Conservation (phyloP, 2,113 vertebrate species). For the Ardeotis arabs region DNA sequence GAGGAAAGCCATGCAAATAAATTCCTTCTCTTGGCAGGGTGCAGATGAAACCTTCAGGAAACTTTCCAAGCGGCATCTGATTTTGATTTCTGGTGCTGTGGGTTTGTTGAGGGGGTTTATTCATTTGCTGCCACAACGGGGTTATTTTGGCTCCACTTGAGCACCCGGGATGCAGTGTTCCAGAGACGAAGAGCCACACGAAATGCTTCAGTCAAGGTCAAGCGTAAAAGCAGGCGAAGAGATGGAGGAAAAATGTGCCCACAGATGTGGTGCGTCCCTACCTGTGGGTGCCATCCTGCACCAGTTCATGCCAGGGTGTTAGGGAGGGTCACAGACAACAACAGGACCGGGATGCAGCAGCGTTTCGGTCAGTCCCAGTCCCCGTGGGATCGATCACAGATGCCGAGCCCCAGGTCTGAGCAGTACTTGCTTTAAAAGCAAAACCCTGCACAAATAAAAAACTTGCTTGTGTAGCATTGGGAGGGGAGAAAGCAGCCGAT, state of each 20-base stretch:
- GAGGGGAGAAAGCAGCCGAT: background rate
- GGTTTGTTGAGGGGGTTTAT: background rate
- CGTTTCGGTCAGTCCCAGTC: background rate
- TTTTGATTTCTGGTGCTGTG: background rate
- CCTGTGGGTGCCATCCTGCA: fast-evolving
- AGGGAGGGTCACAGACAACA: fast-evolving
- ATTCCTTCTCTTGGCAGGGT: background rate
- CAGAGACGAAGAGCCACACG: fast-evolving
- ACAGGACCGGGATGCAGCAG: background rate
- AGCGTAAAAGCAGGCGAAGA: background rate
- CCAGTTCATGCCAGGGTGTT: no score
- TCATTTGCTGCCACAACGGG: background rate
- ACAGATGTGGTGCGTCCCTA: fast-evolving
- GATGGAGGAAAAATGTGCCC: background rate
- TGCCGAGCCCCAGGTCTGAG: background rate
- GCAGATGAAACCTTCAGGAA: background rate
- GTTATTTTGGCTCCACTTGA: background rate
- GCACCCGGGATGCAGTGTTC: background rate
- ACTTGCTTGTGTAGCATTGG: fast-evolving
- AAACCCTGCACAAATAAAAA: background rate
- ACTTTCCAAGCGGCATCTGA: background rate
- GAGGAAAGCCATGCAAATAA: background rate
- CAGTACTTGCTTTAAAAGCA: background rate
- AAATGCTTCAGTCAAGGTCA: background rate
- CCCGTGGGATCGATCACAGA: fast-evolving